Percentiles rank a stretch among this genome's conserved stretches.
Conservation (phyloP, 2,888 invertebrate genomes). For the Drosophila limbata region DNA sequence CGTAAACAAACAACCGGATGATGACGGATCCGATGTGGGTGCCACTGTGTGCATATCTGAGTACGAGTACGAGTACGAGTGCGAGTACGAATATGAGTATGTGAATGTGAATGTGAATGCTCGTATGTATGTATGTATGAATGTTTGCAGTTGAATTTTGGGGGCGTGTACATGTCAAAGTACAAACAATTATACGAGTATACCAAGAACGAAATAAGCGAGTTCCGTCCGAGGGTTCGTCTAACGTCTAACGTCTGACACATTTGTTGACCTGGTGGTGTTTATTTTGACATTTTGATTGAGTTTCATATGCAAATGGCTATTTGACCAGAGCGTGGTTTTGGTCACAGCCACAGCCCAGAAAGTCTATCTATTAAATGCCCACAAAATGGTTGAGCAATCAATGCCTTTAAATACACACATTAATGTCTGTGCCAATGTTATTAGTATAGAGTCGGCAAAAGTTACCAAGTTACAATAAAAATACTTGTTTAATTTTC, state of each 20-base stretch:
- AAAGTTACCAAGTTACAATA: background rate
- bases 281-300: constrained; percentile 71
- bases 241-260: constrained; percentile 49
- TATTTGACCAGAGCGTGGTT: constrained; percentile 17
- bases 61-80: background rate
- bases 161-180: constrained; percentile 36
- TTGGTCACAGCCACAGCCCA: constrained; percentile 11
- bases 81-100: too few relatives aligned
- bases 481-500: background rate
- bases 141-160: constrained; percentile 28
- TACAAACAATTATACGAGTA: constrained; percentile 51
- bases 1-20: constrained; percentile 17
- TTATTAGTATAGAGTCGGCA: background rate
- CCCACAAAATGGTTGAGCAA: constrained; percentile 14
- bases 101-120: constrained; percentile 1
- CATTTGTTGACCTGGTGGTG: constrained; percentile 48
- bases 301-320: constrained; percentile 81
- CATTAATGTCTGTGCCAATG: background rate
- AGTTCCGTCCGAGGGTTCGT: constrained; percentile 8
- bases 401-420: constrained; percentile 1
- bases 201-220: constrained; percentile 39
- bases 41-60: constrained; percentile 26
- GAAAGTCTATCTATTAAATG: constrained; percentile 32
- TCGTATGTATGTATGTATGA: too few relatives aligned
- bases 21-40: constrained; percentile 21